Evolutionary conservation across 2,113 vertebrate genomes (phyloP).

Genomic region (Tricholaema leucomelas): DNA sequence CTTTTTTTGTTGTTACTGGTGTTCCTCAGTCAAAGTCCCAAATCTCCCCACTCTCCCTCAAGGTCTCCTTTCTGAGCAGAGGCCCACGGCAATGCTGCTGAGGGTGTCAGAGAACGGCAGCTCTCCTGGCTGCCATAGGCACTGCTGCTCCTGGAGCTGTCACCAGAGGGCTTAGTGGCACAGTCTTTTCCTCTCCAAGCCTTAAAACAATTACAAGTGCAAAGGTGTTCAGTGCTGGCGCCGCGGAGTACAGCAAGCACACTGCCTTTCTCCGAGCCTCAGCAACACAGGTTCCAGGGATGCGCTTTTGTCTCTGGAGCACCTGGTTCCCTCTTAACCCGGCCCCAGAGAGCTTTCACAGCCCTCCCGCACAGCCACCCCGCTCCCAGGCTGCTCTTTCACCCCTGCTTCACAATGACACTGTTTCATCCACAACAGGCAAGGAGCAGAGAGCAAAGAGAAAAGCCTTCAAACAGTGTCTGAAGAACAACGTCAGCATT

Average conservation of each 20-base stretch:
- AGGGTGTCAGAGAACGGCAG: not conserved
- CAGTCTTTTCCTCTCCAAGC: not conserved
- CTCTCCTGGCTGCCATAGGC: not conserved
- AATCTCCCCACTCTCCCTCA: not conserved
- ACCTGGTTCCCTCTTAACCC: not conserved
- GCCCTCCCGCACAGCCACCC: not conserved
- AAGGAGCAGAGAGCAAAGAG: not conserved
- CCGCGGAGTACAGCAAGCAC: not conserved
- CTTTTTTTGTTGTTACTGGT: not conserved
- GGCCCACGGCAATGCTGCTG: not conserved
- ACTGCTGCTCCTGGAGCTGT: conserved; percentile 49
- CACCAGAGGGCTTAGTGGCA: conserved; percentile 62
- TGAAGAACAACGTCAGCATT: not conserved
- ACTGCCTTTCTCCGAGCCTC: not conserved
- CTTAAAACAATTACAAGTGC: conserved; percentile 43
- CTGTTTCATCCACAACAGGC: not conserved
- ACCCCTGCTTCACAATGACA: not conserved
- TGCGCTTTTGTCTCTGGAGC: not conserved
- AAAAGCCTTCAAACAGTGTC: not conserved
- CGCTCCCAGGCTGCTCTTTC: not conserved
- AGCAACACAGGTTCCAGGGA: not conserved
- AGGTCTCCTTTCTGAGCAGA: conserved; percentile 18
- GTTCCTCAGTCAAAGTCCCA: not conserved
- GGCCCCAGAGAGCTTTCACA: not conserved
- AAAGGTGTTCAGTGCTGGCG: conserved; percentile 10